These are phyloP conservation scores for Caenorhabditis latens DNA, from an alignment of 1,140 invertebrate genomes.

Conservation along the genomic window DNA sequence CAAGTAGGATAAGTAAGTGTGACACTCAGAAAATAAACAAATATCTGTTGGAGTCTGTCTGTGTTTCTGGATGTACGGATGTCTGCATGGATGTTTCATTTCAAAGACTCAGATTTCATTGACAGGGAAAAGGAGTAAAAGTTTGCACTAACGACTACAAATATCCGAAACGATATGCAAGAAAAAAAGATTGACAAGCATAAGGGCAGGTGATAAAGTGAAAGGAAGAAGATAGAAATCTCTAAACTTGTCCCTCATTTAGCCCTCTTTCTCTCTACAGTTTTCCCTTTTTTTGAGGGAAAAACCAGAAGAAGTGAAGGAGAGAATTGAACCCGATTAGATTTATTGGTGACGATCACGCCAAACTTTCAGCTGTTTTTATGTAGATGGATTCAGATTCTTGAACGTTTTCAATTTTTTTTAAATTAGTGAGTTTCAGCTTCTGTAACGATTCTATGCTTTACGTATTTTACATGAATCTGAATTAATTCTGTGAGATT, in stretches of 20 bases:
- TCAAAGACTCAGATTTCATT: too few species aligned
- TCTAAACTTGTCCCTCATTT: conserved; percentile 25
- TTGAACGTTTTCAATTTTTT: neutral
- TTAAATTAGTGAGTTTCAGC: too few species aligned
- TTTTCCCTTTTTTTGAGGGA: conserved; percentile 44
- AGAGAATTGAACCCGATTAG: conserved; percentile 3
- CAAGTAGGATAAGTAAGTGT: conserved; percentile 44
- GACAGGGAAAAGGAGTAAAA: neutral
- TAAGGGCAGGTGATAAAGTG: conserved; percentile 22
- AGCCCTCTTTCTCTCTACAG: neutral
- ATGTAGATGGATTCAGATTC: neutral
- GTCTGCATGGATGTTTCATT: too few species aligned
- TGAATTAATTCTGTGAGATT: too few species aligned
- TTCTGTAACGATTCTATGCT: too few species aligned
- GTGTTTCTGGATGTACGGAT: too few species aligned
- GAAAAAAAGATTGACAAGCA: neutral
- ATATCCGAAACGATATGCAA: neutral
- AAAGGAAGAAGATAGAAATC: conserved; percentile 7
- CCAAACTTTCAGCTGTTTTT: neutral
- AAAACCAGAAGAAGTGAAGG: conserved; percentile 10
- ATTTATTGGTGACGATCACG: neutral
- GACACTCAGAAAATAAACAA: neutral
- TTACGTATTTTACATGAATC: too few species aligned
- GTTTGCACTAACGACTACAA: conserved; percentile 4
- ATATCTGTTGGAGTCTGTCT: neutral